phyloP scores from a whole-genome alignment of 1,140 invertebrate genomes.

The Orchesella cincta region DNA sequence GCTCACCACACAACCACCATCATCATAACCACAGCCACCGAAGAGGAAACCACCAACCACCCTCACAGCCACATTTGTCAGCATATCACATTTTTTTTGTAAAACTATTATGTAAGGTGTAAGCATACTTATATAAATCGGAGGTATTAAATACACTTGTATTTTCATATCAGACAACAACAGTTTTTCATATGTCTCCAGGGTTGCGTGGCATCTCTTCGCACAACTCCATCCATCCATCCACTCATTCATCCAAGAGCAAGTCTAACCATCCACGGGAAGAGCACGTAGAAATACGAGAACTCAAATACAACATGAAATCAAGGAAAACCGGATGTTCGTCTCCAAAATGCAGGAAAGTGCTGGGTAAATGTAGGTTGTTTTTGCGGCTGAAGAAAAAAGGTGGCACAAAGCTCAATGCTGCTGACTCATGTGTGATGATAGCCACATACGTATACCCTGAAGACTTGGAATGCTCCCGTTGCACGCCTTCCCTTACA shows the following conservation, averaged over 20 bases:
- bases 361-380: too few species aligned
- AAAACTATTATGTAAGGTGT: too few species aligned
- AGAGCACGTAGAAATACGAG: background rate
- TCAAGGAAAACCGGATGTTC: background rate
- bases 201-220: background rate
- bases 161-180: too few species aligned
- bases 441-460: background rate
- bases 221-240: constrained; percentile 17
- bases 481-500: background rate
- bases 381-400: background rate
- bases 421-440: constrained; percentile 15
- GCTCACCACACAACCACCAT: background rate
- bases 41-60: background rate
- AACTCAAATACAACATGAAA: background rate
- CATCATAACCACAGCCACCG: background rate
- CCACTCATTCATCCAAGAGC: constrained; percentile 1
- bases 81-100: background rate
- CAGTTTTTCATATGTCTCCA: background rate
- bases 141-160: too few species aligned
- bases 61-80: background rate
- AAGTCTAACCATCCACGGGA: background rate
- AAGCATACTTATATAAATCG: too few species aligned
- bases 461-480: background rate
- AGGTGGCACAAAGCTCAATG: background rate
- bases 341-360: too few species aligned